These are phyloP conservation scores for Nasonia giraulti DNA, from an alignment of 1,140 invertebrate species.

Conservation along the genomic window DNA sequence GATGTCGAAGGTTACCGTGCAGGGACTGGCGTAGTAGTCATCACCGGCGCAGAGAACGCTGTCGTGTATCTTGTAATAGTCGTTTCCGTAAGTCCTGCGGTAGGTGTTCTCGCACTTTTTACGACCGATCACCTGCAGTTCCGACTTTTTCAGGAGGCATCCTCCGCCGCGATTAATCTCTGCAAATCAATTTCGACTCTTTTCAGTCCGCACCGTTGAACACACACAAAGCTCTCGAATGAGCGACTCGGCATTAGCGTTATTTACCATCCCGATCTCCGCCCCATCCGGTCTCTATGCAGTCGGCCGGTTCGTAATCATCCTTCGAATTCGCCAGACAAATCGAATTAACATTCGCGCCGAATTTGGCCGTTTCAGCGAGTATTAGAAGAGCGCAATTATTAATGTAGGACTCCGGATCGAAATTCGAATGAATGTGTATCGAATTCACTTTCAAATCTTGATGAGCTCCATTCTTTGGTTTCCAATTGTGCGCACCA, in stretches of 20 bases:
- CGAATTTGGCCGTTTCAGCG: background rate
- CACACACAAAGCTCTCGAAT: background rate
- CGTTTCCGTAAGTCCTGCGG: background rate
- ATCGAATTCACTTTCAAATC: background rate
- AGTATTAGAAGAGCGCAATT: background rate
- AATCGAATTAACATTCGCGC: background rate
- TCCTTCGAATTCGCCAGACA: background rate
- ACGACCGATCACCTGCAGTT: background rate
- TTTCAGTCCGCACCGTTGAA: background rate
- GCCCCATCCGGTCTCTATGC: background rate
- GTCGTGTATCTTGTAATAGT: background rate
- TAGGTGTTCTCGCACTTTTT: background rate
- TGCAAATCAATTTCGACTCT: background rate
- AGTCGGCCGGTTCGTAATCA: background rate
- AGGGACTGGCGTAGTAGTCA: background rate
- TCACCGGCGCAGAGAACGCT: background rate
- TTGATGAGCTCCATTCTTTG: background rate
- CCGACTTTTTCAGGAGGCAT: background rate
- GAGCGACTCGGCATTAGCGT: background rate
- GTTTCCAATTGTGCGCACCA: background rate
- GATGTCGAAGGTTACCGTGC: background rate
- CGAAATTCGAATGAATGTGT: background rate
- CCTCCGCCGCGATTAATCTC: background rate
- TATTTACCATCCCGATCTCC: background rate
- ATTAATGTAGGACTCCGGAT: background rate